Evolutionary conservation across 2,888 invertebrate genomes (phyloP).

Genomic region (Andrena chrysosceles): DNA sequence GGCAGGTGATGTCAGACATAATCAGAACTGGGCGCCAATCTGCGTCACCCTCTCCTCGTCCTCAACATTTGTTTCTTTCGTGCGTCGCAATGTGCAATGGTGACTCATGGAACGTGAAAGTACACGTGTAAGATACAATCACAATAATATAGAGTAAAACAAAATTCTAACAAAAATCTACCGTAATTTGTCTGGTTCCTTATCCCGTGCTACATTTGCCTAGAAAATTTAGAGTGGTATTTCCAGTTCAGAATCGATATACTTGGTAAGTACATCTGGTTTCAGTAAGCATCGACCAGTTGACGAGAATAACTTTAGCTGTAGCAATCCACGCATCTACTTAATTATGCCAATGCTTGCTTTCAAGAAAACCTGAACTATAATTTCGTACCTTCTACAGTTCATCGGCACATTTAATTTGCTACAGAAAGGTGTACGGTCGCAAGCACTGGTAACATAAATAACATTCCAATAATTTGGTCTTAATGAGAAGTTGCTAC

Average conservation of each 20-base stretch:
- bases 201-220: not conserved
- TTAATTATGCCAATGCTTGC: no score
- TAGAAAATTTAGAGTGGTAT: not conserved
- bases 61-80: conserved; percentile 56
- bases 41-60: conserved; percentile 56
- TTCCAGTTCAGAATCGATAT: not conserved
- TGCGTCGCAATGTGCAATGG: conserved; percentile 59
- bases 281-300: no score
- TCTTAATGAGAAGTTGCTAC: no score
- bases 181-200: not conserved
- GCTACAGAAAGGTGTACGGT: no score
- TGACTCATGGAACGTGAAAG: conserved; percentile 52
- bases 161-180: not conserved
- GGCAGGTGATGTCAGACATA: conserved; percentile 72
- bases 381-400: no score
- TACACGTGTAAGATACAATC: not conserved
- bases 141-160: not conserved
- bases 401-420: no score
- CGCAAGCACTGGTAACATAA: no score
- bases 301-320: no score
- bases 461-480: no score
- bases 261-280: no score
- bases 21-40: conserved; percentile 73
- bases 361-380: no score
- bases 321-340: no score